A percentile compares a stretch with the other conserved stretches of the same genome.
Evolutionary conservation across 2,888 invertebrate genomes (phyloP).

Genomic region (Synergus gifuensis): DNA sequence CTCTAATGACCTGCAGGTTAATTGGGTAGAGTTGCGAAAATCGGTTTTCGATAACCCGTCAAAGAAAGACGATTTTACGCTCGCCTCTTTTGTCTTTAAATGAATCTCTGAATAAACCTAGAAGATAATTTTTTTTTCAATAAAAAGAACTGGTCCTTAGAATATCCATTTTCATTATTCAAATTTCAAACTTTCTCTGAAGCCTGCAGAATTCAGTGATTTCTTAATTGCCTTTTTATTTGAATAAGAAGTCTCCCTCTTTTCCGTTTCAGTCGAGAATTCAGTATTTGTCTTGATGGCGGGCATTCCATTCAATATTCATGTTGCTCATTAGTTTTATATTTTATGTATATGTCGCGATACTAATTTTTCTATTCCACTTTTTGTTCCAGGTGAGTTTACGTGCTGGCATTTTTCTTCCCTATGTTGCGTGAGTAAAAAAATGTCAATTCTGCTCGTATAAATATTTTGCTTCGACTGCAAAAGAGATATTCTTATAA

Average conservation of each 20-base stretch:
- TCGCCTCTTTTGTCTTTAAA: slow-evolving; percentile 15
- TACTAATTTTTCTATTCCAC: not conserved
- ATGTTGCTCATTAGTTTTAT: not conserved
- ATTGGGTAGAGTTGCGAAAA: slow-evolving; percentile 4
- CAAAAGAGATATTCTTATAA: not conserved
- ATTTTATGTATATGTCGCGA: not conserved
- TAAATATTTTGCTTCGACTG: not conserved
- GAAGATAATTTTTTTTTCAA: not conserved
- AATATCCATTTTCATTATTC: slow-evolving; percentile 10
- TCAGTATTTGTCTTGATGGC: not conserved
- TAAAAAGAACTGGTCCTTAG: slow-evolving; percentile 2
- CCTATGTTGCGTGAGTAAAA: not conserved
- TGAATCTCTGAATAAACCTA: not conserved
- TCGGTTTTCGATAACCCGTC: not conserved
- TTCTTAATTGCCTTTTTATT: slow-evolving; percentile 1
- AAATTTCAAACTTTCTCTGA: slow-evolving; percentile 9
- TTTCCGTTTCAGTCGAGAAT: not conserved
- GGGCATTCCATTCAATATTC: not conserved
- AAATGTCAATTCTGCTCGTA: not conserved
- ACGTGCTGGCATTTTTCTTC: not conserved
- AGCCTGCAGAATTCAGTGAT: not conserved
- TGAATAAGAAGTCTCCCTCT: slow-evolving; percentile 1
- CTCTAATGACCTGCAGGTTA: slow-evolving; percentile 4
- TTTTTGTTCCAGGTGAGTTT: not conserved
- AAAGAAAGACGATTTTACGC: slow-evolving; percentile 9